Percentiles rank a stretch among this genome's conserved stretches.
Conservation (phyloP, 2,113 vertebrate genomes). For the Leptodactylus fuscus region DNA sequence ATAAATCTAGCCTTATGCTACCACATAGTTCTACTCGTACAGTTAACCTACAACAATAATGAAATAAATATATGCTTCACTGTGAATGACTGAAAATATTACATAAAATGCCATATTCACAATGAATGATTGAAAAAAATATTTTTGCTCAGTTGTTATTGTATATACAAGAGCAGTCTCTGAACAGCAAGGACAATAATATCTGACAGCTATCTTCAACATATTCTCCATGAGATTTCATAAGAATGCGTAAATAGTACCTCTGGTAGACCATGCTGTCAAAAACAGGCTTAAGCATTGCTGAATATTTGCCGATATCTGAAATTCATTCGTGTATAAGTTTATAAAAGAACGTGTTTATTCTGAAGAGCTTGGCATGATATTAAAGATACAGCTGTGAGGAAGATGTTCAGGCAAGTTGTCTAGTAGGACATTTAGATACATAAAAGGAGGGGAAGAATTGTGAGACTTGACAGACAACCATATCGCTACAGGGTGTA, state of each 20-base stretch:
- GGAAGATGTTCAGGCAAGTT: slow-evolving; percentile 1
- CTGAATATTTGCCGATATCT: slow-evolving; percentile 9
- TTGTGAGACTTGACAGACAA: slow-evolving; percentile 2
- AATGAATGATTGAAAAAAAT: background rate
- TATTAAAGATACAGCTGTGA: slow-evolving; percentile 11
- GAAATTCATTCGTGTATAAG: background rate
- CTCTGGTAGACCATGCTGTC: slow-evolving; percentile 22
- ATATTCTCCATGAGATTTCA: background rate
- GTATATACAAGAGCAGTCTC: background rate
- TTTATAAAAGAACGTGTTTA: background rate
- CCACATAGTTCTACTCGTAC: too few relatives aligned
- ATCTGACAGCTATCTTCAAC: slow-evolving; percentile 22
- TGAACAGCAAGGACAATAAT: slow-evolving; percentile 4
- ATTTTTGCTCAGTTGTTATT: background rate
- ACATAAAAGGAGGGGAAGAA: background rate
- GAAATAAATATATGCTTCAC: background rate
- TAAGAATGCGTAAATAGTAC: background rate
- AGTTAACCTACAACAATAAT: too few relatives aligned
- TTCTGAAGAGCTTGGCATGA: slow-evolving; percentile 14
- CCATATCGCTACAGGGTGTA: slow-evolving; percentile 17
- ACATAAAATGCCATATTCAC: background rate
- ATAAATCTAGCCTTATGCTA: too few relatives aligned
- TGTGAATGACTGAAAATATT: background rate
- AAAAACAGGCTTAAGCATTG: background rate
- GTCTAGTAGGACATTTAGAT: background rate